Conservation (phyloP, 2,888 invertebrate species). For the Caprella mutica region DNA sequence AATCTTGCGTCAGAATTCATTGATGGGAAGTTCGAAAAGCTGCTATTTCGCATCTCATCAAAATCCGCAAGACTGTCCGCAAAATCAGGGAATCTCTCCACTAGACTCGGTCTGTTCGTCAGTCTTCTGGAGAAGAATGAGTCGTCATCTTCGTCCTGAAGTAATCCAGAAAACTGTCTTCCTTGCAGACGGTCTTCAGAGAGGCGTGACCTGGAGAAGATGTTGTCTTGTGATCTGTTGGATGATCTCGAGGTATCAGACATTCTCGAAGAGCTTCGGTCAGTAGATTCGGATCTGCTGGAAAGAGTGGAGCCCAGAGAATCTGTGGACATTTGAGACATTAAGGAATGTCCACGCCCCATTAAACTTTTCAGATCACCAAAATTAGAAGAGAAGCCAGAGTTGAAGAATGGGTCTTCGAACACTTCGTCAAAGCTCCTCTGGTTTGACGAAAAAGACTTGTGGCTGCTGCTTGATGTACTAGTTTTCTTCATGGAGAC, state of each 20-base stretch:
- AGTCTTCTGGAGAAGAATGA: slow-evolving; percentile 2
- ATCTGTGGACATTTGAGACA: slow-evolving; percentile 31
- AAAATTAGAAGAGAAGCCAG: slow-evolving; percentile 19
- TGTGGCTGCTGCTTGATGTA: slow-evolving; percentile 19
- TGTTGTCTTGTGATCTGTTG: background rate
- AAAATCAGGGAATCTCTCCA: slow-evolving; percentile 9
- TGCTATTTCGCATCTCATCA: background rate
- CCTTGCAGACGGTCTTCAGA: too few species aligned
- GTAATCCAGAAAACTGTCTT: too few species aligned
- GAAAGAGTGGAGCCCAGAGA: slow-evolving; percentile 26
- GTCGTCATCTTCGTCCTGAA: too few species aligned
- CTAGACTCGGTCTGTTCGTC: background rate
- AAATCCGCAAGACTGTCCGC: slow-evolving; percentile 4
- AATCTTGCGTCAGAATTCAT: slow-evolving; percentile 19
- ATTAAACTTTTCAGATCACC: slow-evolving; percentile 23
- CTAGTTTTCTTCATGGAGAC: slow-evolving; percentile 31
- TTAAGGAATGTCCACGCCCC: slow-evolving; percentile 26
- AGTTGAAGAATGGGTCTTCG: slow-evolving; percentile 16
- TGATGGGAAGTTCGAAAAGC: slow-evolving; percentile 27
- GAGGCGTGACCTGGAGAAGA: background rate
- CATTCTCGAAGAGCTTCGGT: background rate
- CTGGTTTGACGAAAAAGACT: slow-evolving; percentile 11
- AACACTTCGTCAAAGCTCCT: background rate
- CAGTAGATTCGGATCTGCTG: slow-evolving; percentile 18
- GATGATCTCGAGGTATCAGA: background rate